Percentiles rank a stretch among this genome's conserved stretches.
phyloP scores from a whole-genome alignment of 2,888 invertebrate genomes.

The Amphipoea lucens region DNA sequence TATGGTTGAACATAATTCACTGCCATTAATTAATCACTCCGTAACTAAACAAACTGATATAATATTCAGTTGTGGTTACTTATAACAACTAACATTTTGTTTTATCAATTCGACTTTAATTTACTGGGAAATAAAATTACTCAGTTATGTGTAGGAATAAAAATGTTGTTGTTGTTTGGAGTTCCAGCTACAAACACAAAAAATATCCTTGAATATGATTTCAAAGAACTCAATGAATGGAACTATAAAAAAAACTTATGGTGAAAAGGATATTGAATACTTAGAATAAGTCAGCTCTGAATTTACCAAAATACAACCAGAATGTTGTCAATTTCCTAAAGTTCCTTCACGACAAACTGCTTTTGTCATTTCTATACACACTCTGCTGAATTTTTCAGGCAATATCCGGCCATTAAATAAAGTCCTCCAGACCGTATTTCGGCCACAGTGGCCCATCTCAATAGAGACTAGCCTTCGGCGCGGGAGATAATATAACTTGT shows the following conservation, averaged over 20 bases:
- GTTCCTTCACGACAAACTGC: no score
- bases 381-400: background rate
- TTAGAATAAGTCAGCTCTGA: background rate
- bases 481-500: no score
- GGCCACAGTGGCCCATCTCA: no score
- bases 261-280: background rate
- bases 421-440: no score
- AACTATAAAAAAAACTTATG: background rate
- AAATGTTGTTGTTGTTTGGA: background rate
- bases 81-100: background rate
- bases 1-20: conserved; percentile 18
- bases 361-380: background rate
- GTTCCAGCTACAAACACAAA: background rate
- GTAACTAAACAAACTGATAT: conserved; percentile 27
- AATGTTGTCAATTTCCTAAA: background rate
- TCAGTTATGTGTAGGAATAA: background rate
- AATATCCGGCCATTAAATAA: background rate
- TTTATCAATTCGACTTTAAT: background rate
- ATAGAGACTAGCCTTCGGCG: no score
- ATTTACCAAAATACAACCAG: background rate
- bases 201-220: background rate
- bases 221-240: background rate
- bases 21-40: conserved; percentile 31
- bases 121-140: background rate
- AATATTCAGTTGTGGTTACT: background rate